Evolutionary conservation across 2,113 vertebrate species (phyloP).

Genomic region (Microtus oregoni): DNA sequence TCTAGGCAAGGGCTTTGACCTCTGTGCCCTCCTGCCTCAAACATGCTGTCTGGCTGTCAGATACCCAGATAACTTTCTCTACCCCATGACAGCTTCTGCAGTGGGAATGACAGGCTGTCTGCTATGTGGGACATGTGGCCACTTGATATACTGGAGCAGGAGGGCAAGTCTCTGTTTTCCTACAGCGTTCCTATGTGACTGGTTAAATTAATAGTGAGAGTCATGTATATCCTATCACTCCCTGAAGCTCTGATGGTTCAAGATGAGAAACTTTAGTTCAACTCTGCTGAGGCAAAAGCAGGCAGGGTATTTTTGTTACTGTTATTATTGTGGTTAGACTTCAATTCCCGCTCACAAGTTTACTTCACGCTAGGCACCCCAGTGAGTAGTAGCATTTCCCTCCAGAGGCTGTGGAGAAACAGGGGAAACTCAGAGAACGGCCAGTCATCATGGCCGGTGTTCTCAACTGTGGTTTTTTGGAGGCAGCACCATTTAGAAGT

Average conservation of each 20-base stretch:
- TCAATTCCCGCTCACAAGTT: background rate
- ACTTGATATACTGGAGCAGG: background rate
- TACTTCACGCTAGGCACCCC: background rate
- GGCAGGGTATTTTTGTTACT: background rate
- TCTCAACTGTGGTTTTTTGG: background rate
- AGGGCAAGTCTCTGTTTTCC: background rate
- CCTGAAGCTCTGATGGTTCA: background rate
- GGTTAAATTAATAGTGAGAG: slow-evolving; percentile 32
- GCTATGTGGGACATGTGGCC: background rate
- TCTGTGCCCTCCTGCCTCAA: background rate
- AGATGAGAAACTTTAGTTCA: background rate
- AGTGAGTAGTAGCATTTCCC: background rate
- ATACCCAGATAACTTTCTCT: slow-evolving; percentile 10
- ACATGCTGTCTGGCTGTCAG: slow-evolving; percentile 65
- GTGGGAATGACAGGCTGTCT: slow-evolving; percentile 56
- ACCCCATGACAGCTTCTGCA: slow-evolving; percentile 58
- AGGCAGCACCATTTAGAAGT: background rate
- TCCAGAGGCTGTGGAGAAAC: background rate
- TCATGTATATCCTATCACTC: background rate
- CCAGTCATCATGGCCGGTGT: background rate
- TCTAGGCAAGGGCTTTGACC: slow-evolving; percentile 54
- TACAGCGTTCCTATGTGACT: slow-evolving; percentile 31
- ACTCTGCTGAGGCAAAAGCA: background rate
- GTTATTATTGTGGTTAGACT: background rate
- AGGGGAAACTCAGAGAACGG: background rate